These are phyloP conservation scores for Eublepharis macularius DNA, from an alignment of 2,113 vertebrate species.

Conservation along the genomic window DNA sequence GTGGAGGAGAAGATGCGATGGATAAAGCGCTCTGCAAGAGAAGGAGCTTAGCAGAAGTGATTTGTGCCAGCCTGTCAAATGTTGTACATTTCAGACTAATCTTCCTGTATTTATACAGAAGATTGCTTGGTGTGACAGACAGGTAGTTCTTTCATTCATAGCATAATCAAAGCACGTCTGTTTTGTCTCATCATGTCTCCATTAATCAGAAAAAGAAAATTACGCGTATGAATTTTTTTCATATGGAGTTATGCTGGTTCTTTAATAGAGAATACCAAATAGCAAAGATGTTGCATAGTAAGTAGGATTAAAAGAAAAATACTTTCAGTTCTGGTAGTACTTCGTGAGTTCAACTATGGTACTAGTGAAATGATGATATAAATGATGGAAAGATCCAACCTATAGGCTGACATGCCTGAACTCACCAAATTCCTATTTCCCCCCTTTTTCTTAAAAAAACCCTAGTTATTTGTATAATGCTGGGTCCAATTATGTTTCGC, in stretches of 20 bases:
- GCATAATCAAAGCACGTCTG: conserved; percentile 42
- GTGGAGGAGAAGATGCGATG: background rate
- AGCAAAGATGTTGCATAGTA: conserved; percentile 26
- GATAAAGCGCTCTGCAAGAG: conserved; percentile 25
- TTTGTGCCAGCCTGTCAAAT: conserved; percentile 47
- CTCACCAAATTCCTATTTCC: conserved; percentile 10
- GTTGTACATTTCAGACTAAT: conserved; percentile 49
- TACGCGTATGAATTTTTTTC: conserved; percentile 24
- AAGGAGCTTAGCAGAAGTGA: conserved; percentile 23
- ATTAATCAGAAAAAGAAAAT: conserved; percentile 52
- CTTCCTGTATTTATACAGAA: conserved; percentile 44
- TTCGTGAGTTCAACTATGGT: conserved; percentile 31
- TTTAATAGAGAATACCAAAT: background rate
- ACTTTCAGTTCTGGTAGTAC: background rate
- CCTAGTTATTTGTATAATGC: conserved; percentile 23
- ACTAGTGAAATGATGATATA: background rate
- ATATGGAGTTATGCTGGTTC: background rate
- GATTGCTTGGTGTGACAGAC: conserved; percentile 48
- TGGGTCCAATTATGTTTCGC: conserved; percentile 24
- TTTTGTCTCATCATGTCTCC: conserved; percentile 44
- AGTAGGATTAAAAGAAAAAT: conserved; percentile 19
- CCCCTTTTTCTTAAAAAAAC: conserved; percentile 7
- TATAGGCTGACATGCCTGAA: conserved; percentile 19
- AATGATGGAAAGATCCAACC: conserved; percentile 7
- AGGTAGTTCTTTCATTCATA: conserved; percentile 50